Percentiles rank a stretch among this genome's conserved stretches.
phyloP scores from a whole-genome alignment of 2,113 vertebrate genomes.

The Symphodus melops region DNA sequence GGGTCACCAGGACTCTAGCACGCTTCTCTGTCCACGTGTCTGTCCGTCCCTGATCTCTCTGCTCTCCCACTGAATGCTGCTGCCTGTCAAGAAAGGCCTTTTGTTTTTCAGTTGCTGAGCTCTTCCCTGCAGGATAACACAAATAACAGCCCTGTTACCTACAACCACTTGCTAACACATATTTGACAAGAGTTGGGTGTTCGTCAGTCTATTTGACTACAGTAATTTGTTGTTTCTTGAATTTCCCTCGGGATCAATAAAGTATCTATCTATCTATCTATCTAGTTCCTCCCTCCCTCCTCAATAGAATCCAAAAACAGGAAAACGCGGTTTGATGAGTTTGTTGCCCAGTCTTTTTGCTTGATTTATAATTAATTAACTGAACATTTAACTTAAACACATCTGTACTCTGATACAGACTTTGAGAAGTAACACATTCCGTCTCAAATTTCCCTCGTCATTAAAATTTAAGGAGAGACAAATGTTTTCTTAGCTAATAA shows the following conservation, averaged over 20 bases:
- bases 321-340: neutral
- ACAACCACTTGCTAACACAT: slow-evolving; percentile 33
- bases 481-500: neutral
- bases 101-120: slow-evolving; percentile 44
- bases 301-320: neutral
- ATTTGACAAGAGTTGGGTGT: slow-evolving; percentile 19
- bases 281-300: too few species aligned
- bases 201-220: too few species aligned
- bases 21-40: slow-evolving; percentile 61
- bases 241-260: too few species aligned
- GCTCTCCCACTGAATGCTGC: slow-evolving; percentile 47
- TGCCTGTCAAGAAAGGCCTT: slow-evolving; percentile 32
- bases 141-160: slow-evolving; percentile 40
- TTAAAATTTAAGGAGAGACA: neutral
- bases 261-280: too few species aligned
- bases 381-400: neutral
- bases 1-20: slow-evolving; percentile 16
- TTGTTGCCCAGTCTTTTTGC: neutral
- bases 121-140: slow-evolving; percentile 42
- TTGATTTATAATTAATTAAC: too few species aligned
- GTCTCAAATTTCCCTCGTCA: neutral
- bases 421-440: too few species aligned
- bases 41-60: slow-evolving; percentile 50
- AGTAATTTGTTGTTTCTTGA: too few species aligned
- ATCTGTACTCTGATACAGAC: neutral